Conservation (phyloP, 2,113 vertebrate species). For the Mustela lutreola region DNA sequence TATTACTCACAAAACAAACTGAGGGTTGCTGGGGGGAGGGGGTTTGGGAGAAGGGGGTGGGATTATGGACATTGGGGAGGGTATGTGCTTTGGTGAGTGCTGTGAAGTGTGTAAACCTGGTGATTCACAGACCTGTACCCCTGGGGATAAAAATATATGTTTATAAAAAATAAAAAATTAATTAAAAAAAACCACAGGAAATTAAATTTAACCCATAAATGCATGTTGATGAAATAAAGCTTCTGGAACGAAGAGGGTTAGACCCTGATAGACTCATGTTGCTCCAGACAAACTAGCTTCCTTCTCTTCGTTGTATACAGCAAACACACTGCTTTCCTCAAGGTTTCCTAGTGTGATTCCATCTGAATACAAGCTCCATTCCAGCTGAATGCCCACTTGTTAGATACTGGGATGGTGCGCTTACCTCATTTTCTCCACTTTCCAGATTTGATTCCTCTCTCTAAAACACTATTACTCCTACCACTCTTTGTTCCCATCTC, state of each 20-base stretch:
- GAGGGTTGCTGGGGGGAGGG: too few relatives aligned
- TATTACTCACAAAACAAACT: background rate
- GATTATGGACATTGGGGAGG: too few relatives aligned
- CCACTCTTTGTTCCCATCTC: background rate
- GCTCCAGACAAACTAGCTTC: background rate
- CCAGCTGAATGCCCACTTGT: background rate
- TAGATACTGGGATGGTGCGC: background rate
- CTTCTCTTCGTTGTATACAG: background rate
- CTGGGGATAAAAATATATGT: too few relatives aligned
- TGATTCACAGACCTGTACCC: too few relatives aligned
- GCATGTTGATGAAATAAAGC: background rate
- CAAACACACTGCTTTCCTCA: background rate
- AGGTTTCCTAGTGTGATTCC: background rate
- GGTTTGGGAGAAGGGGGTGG: too few relatives aligned
- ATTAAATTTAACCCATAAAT: constrained; percentile 65
- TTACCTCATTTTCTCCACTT: background rate
- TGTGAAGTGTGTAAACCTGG: too few relatives aligned
- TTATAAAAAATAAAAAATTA: too few relatives aligned
- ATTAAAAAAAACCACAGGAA: constrained; percentile 45
- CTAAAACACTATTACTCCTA: background rate
- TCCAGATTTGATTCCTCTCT: background rate
- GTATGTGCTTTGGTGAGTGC: too few relatives aligned
- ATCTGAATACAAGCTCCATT: background rate
- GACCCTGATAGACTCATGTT: background rate
- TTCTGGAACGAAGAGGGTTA: background rate